These are phyloP conservation scores for Cladorhizidae sp. DNA, from an alignment of 37 sponge, comb jelly and placozoan species.

Conservation along the genomic window DNA sequence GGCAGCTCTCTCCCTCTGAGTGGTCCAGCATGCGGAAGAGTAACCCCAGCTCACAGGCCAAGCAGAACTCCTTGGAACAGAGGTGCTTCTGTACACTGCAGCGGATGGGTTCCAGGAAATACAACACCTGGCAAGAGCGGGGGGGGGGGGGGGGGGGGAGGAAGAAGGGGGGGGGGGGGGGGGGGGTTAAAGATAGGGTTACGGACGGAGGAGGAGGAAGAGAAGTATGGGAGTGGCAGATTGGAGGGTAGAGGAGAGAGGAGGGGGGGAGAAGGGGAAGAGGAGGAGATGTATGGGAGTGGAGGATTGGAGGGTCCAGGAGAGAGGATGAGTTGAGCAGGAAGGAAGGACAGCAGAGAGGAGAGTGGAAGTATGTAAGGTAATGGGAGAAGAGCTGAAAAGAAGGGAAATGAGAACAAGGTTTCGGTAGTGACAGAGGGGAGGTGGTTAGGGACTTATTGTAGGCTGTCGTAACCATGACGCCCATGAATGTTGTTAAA, in stretches of 20 bases:
- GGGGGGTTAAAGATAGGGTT: background rate
- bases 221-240: background rate
- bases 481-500: too few relatives aligned
- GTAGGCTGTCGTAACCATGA: too few relatives aligned
- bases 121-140: constrained; percentile 65
- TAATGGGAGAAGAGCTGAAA: too few relatives aligned
- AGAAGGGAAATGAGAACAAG: too few relatives aligned
- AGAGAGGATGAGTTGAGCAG: too few relatives aligned
- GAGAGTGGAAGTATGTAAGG: too few relatives aligned
- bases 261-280: background rate
- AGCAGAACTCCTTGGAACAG: constrained; percentile 78
- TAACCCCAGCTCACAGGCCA: constrained; percentile 89
- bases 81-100: constrained; percentile 70
- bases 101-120: constrained; percentile 80
- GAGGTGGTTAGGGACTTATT: too few relatives aligned
- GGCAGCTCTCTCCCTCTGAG: constrained; percentile 66
- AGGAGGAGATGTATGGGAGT: background rate
- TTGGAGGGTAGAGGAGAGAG: background rate
- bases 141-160: background rate
- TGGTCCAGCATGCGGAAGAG: constrained; percentile 83
- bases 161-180: background rate
- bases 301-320: background rate
- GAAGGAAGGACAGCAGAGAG: too few relatives aligned
- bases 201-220: background rate
- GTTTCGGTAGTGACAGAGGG: too few relatives aligned